Base-by-base conservation (phyloP, 2,113 vertebrate species). In the Brachionichthys hirsutus region DNA sequence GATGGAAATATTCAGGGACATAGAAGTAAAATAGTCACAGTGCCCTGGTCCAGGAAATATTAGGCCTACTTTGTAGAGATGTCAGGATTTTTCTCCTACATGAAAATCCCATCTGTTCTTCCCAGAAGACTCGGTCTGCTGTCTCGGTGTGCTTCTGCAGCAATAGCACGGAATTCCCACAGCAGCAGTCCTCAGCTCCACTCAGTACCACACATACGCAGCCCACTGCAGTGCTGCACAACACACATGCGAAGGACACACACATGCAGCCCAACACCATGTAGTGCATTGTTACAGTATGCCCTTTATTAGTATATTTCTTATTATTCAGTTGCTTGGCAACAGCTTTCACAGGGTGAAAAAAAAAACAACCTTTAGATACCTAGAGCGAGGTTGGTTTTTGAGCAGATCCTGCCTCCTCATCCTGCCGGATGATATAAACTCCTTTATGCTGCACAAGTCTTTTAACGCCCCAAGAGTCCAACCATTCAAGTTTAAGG, bases 51-150 rank as follows among this genome's bases (percentile, higher is more conserved):
- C 65, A 73, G 67, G 46, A 79, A 81, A 79, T 78, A 77, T 77
- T 56, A 74, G 77, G 54, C 64, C 46, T 80, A 73, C 67, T 77
- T 85, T 75, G 72, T 82, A 20, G 76, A 71, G 73, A 75, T 81
- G 77, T 85, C 77, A 78, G 75, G 67, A 80, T 81, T 83, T 84
- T 80, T 30, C 84, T 86, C 84, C 75, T 64, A 88, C 89, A 88
- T 75, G 83, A 91, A 90, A 91, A 89, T 80, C 70, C 88, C 90
- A 87, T 90, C 85, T 82, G 84, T 60, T 77, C 57, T 12, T 86
- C 89, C 85, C 85, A 84, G 76, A 77, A 82, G 86, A 85, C 68
- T 30, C 24, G 3, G 24, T 30, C 24, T 30, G 24, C 24, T 54
- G 58, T 81, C 72, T 80, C 84, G 64, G 46, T 75, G 78, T 70